Base-by-base conservation (phyloP, 2,888 invertebrate species). In the Erannis defoliaria region DNA sequence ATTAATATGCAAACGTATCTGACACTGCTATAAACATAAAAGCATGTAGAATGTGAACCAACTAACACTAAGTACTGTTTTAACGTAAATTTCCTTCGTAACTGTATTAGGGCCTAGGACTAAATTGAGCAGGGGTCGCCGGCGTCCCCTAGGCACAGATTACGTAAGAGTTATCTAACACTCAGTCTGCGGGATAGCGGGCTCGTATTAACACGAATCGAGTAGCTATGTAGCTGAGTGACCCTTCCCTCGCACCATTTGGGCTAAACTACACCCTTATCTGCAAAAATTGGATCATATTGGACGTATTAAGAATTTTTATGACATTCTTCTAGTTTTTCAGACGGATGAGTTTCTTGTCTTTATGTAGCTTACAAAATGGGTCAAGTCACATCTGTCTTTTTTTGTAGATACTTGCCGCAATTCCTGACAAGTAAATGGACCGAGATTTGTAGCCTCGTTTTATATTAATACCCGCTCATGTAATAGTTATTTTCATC, bases 191-290 rank as follows among this genome's bases (percentile, higher is more conserved):
- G 45, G 54, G 48, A 50, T 54, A 43, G 55, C 43, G 26, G 21
- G 21, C 55, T 46, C 42, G 40, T 59, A 51, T 51, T 59, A 60
- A 49, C 55, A 37, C 14, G 42, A 33, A 23, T 43, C 19, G 26
- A 55, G 51, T 4, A 38, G 16, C 45, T 23, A 59, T 42, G n/a
- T 33, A 49, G 35, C 42, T 35, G 35, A 56, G 37, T 53, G 57
- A 51, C 54, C 57, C 61, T 61, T 54, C 48, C 38, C 53, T 55
- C 35, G 51, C 46, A 51, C 45, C 55, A 63, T 58, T 62, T 57
- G 49, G 37, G 18, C 45, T 10, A n/a, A 55, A 61, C 55, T 48
- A 58, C 45, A n/a, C 14, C 19, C 35, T 51, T 61, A 50, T 50
- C 51, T 37, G 55, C 26, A 51, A 61, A 55, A 55, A 51, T 55